These are phyloP conservation scores for Lophotriccus pileatus DNA, from an alignment of 2,797 vertebrate species.

Conservation along the genomic window DNA sequence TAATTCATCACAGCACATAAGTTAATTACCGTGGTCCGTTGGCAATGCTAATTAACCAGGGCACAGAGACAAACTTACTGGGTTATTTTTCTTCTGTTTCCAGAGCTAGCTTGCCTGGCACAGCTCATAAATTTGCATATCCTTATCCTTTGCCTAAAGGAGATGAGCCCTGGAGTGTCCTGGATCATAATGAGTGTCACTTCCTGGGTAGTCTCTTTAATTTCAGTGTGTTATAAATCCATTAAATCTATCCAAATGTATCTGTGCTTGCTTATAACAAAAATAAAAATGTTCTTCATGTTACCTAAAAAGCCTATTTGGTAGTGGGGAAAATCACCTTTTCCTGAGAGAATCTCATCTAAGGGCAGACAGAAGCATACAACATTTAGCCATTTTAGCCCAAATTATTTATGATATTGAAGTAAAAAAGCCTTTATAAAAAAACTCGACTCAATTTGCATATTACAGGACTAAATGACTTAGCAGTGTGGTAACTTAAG, in stretches of 20 bases:
- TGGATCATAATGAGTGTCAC: not conserved
- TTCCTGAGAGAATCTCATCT: not conserved
- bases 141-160: not conserved
- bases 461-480: not conserved
- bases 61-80: not conserved
- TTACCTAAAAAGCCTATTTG: not conserved
- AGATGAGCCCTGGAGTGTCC: not conserved
- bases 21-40: constrained; percentile 38
- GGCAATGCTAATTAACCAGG: constrained; percentile 16
- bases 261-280: not conserved
- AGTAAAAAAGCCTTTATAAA: not conserved
- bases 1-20: constrained; percentile 38
- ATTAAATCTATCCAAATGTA: not conserved
- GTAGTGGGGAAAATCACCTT: not conserved
- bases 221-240: not conserved
- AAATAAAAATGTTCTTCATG: not conserved
- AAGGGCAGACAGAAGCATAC: not conserved
- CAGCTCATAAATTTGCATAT: not conserved
- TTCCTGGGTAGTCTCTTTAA: not conserved
- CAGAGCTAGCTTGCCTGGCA: not conserved
- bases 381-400: not conserved
- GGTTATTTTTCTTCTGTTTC: constrained; percentile 31
- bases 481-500: not conserved
- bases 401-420: not conserved
- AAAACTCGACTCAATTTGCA: not conserved